Base-by-base conservation (phyloP, 2,113 vertebrate genomes). In the Anguilla japonica region DNA sequence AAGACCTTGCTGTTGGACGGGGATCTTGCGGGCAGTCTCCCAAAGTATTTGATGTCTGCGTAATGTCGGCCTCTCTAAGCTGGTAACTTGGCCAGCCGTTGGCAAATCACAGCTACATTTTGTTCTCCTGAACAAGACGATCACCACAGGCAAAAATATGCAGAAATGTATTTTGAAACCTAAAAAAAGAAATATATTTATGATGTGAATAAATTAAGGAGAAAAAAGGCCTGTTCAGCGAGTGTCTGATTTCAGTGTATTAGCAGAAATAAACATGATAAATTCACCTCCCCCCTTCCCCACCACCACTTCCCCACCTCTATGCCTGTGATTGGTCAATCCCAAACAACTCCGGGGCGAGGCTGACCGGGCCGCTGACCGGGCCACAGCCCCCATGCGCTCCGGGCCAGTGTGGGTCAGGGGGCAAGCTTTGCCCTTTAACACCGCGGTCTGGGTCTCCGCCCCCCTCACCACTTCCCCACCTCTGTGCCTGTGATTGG, bases 161-260 rank as follows among this genome's bases (percentile, higher is more conserved):
- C 56, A 15, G 39, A 41, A 34, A 80, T 67, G 43, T 2, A 79
- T 56, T 16, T 79, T 20, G n/a, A 83, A 56, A 78, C 41, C 20
- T 20, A 43, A 40, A 81, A n/a, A 50, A 75, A 46, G n/a, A 71
- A 53, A 83, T 20, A 29, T 18, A 81, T 34, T 34, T 46, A 46
- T 8, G 8, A 46, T 46, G 43, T 46, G 43, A 46, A 46, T 46
- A 46, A 46, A 46, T 46, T 34, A 34, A 34, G 60, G 3, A 81
- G 16, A 50, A 81, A 9, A 26, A 82, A 34, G 81, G 83, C 41
- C 86, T 85, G 40, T n/a, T 95, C 94, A 94, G 93, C 86, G 95
- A 95, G 94, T 91, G 94, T 95, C 94, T 94, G 92, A 93, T 94
- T 94, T 94, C 93, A 87, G 95, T 95, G 94, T 91, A 92, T 95